Evolutionary conservation across 2,888 invertebrate genomes (phyloP).

Genomic region (Watsonalla binaria): DNA sequence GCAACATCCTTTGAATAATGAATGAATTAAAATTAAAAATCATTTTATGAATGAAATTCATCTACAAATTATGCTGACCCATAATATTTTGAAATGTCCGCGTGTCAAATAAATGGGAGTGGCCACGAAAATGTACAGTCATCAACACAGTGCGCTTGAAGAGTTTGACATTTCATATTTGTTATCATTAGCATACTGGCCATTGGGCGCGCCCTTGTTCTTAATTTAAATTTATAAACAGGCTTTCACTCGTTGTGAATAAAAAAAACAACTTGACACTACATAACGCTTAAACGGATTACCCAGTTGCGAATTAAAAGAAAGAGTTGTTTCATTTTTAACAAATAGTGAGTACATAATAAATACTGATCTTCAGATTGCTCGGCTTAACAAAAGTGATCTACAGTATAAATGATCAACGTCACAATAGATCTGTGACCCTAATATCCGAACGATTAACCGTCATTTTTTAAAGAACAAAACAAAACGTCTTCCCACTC

Average conservation of each 20-base stretch:
- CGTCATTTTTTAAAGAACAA: constrained; percentile 48
- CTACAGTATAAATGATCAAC: background rate
- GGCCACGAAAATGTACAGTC: constrained; percentile 65
- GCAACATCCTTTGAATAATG: background rate
- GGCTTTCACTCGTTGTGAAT: constrained; percentile 48
- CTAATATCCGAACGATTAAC: constrained; percentile 36
- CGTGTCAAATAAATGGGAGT: constrained; percentile 54
- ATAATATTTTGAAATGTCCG: constrained; percentile 41
- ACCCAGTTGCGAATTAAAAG: background rate
- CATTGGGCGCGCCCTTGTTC: constrained; percentile 46
- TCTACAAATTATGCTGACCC: constrained; percentile 50
- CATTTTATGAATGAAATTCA: constrained; percentile 23
- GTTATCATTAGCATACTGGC: constrained; percentile 67
- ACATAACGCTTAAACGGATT: too few species aligned
- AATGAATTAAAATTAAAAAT: background rate
- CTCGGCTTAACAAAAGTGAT: background rate
- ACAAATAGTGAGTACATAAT: too few species aligned
- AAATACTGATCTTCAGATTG: background rate
- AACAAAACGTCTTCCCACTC: constrained; percentile 66
- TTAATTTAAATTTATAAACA: constrained; percentile 57
- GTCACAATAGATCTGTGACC: background rate
- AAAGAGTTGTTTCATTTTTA: too few species aligned
- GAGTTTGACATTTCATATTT: constrained; percentile 60
- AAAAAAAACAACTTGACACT: constrained; percentile 1
- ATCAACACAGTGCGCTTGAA: constrained; percentile 55